A percentile compares a stretch with the other conserved stretches of the same genome.
phyloP scores from a whole-genome alignment of 2,113 vertebrate genomes.

The Ciconia boyciana region DNA sequence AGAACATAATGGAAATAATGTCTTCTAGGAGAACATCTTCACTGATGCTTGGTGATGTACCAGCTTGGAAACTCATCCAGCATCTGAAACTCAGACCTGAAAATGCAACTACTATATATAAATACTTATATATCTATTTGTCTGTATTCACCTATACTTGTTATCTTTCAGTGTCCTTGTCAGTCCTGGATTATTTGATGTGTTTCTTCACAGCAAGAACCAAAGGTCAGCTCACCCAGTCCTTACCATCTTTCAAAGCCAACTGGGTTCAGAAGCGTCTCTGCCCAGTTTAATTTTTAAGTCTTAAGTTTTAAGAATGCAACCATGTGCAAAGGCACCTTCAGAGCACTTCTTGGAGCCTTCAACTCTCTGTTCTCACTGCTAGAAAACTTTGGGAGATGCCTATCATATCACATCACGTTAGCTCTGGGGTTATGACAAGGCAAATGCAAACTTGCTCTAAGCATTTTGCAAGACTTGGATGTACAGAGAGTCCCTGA shows the following conservation, averaged over 20 bases:
- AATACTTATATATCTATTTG: neutral
- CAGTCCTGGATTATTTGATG: neutral
- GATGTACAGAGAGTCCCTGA: accelerated
- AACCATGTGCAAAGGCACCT: neutral
- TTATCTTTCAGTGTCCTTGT: neutral
- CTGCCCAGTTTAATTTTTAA: neutral
- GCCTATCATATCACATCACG: neutral
- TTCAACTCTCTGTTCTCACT: neutral
- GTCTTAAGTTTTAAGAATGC: neutral
- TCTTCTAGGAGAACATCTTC: neutral
- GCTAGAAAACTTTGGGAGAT: neutral
- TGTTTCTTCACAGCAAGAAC: neutral
- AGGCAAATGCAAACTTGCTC: neutral
- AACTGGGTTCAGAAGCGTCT: neutral
- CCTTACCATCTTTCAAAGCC: neutral
- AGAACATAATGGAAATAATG: neutral
- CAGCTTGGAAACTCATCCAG: neutral
- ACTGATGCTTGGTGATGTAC: neutral
- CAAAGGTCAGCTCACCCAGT: neutral
- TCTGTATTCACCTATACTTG: neutral
- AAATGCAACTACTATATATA: neutral
- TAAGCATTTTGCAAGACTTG: neutral
- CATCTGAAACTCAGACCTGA: neutral
- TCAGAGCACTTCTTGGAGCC: neutral
- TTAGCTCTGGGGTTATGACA: neutral